phyloP scores from a whole-genome alignment of 2,113 vertebrate species.

The Indicator maculatus region DNA sequence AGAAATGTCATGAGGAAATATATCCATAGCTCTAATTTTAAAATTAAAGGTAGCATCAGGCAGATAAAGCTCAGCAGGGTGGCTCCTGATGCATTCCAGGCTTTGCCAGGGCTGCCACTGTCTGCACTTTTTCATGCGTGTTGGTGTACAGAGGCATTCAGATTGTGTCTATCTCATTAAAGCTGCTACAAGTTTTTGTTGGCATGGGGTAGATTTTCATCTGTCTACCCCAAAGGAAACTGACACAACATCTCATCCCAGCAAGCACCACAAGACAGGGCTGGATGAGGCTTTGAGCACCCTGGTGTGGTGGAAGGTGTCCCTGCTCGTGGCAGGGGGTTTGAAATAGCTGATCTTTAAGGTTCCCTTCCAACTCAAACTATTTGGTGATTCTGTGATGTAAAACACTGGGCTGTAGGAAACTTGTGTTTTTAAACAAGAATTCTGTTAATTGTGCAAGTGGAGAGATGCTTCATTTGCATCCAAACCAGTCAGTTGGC shows the following conservation, averaged over 20 bases:
- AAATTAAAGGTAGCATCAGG: background rate
- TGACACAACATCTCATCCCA: too few relatives aligned
- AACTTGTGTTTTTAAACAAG: background rate
- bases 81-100: background rate
- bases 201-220: background rate
- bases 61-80: background rate
- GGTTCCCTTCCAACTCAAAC: too few relatives aligned
- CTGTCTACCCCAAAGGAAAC: background rate
- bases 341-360: too few relatives aligned
- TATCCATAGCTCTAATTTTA: background rate
- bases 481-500: conserved; percentile 67
- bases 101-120: background rate
- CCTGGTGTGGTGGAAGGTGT: too few relatives aligned
- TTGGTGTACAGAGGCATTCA: background rate
- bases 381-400: background rate
- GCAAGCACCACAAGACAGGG: too few relatives aligned
- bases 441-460: conserved; percentile 46
- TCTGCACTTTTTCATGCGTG: background rate
- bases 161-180: background rate
- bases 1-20: background rate
- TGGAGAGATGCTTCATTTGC: conserved; percentile 60
- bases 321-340: too few relatives aligned
- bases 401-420: background rate
- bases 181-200: background rate
- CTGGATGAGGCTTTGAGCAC: too few relatives aligned